phyloP scores from a whole-genome alignment of 2,113 vertebrate species.

The Lasiurus cinereus region DNA sequence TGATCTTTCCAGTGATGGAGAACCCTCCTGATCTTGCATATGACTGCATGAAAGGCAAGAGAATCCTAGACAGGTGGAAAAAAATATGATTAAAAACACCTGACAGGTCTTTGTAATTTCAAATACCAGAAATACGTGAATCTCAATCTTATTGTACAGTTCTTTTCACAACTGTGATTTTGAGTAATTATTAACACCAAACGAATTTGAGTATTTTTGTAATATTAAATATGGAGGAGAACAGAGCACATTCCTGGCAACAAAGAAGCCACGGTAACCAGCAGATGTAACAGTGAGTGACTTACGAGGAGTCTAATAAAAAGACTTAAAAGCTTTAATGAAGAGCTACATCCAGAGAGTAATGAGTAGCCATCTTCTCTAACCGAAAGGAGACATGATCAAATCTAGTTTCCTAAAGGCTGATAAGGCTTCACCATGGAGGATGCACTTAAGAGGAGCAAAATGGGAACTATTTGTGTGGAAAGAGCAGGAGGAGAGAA shows the following conservation, averaged over 20 bases:
- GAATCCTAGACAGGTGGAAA: conserved; percentile 88
- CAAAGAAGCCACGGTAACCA: background rate
- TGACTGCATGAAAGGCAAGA: conserved; percentile 97
- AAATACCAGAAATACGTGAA: background rate
- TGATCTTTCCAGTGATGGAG: conserved; percentile 95
- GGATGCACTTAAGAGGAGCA: background rate
- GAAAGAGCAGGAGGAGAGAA: background rate
- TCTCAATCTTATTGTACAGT: conserved; percentile 44
- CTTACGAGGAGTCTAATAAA: background rate
- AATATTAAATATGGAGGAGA: background rate
- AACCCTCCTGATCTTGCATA: conserved; percentile 96
- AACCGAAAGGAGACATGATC: background rate
- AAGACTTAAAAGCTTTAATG: background rate
- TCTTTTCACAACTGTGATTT: conserved; percentile 4
- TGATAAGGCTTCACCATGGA: background rate
- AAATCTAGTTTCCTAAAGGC: conserved; percentile 37
- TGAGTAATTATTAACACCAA: conserved; percentile 48
- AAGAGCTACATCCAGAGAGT: conserved; percentile 38
- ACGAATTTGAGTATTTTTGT: conserved; percentile 8
- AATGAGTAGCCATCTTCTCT: conserved; percentile 22
- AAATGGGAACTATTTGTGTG: background rate
- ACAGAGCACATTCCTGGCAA: conserved; percentile 1
- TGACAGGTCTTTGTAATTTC: background rate
- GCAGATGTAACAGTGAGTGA: background rate
- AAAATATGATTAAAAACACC: conserved; percentile 44